These are phyloP conservation scores for Oxyscelio sp. DNA, from an alignment of 2,888 invertebrate genomes.

Conservation along the genomic window DNA sequence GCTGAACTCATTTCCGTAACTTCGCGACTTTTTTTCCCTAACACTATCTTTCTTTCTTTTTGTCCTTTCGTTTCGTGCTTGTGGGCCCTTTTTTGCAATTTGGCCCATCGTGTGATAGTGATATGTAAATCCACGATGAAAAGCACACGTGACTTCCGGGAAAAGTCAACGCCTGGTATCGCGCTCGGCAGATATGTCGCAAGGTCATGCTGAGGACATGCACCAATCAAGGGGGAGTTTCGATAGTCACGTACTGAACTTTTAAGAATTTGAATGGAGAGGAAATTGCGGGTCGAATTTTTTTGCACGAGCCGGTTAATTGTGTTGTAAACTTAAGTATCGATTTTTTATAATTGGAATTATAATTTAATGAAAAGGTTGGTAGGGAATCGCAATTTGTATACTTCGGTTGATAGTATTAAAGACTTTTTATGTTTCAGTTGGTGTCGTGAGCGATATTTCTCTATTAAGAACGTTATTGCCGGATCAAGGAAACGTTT, in stretches of 20 bases:
- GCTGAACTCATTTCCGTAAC: conserved; percentile 42
- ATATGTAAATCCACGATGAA: conserved; percentile 26
- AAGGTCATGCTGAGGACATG: conserved; percentile 51
- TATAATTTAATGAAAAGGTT: too few relatives aligned
- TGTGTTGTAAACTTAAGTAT: too few relatives aligned
- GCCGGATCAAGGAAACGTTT: too few relatives aligned
- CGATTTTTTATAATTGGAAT: too few relatives aligned
- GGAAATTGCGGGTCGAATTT: too few relatives aligned
- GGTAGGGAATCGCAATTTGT: too few relatives aligned
- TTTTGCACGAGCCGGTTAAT: too few relatives aligned
- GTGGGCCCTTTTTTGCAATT: not conserved
- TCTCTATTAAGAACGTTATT: too few relatives aligned
- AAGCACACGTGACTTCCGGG: conserved; percentile 31
- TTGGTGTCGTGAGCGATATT: too few relatives aligned
- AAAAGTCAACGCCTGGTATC: conserved; percentile 53
- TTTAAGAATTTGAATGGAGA: too few relatives aligned
- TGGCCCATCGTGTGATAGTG: not conserved
- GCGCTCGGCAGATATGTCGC: conserved; percentile 25
- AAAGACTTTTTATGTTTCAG: too few relatives aligned
- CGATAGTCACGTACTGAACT: conserved; percentile 18
- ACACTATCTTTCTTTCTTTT: not conserved
- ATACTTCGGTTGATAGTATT: too few relatives aligned
- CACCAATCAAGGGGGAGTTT: not conserved
- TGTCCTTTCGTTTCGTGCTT: not conserved
- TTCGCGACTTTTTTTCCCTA: conserved; percentile 4